Base-by-base conservation (phyloP, 2,888 invertebrate genomes). In the Ectobius pallidus region DNA sequence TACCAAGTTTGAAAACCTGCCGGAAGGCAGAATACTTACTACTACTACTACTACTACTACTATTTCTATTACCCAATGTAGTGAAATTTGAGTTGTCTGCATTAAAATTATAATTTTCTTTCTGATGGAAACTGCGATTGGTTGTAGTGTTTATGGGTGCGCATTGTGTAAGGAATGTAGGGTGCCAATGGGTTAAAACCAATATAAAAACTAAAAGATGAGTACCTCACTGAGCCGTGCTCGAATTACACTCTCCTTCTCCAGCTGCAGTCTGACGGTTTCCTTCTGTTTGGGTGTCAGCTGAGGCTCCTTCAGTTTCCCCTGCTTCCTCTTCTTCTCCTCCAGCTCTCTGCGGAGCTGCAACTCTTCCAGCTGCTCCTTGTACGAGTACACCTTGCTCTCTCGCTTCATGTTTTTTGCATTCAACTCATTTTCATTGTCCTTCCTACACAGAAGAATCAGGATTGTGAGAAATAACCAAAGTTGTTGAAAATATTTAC, bases 341-440 rank as follows among this genome's bases (percentile, higher is more conserved):
- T 97, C 97, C 22, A 97, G 85, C 84, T 98, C 97, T 74, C 95
- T 90, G n/a, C 94, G 87, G 70, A 98, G 85, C 80, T 97, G 95
- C 77, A 96, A 83, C 82, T 99, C 99, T 80, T 97, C 98, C 80
- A 96, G 87, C 82, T 99, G 99, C 75, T 99, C 99, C 81, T 96
- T 95, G 82, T 95, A 97, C 75, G 96, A 96, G 83, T 99, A 99
- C 1, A 92, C 94, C 84, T 97, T 98, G 82, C 96, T 98, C 82
- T 99, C 99, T 18, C 97, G 88, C 83, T 95, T 96, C 82, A 98
- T 87, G 79, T 98, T 97, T 86, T 89, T 90, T 65, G 83, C 82
- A 74, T 83, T 84, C 18, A 82, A 77, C 68, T 84, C 83, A 72
- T 83, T 84, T 70, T 85, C 85, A 73, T 74, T 76, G 67, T 86